Base-by-base conservation (phyloP, 2,113 vertebrate genomes). In the Alectura lathami region DNA sequence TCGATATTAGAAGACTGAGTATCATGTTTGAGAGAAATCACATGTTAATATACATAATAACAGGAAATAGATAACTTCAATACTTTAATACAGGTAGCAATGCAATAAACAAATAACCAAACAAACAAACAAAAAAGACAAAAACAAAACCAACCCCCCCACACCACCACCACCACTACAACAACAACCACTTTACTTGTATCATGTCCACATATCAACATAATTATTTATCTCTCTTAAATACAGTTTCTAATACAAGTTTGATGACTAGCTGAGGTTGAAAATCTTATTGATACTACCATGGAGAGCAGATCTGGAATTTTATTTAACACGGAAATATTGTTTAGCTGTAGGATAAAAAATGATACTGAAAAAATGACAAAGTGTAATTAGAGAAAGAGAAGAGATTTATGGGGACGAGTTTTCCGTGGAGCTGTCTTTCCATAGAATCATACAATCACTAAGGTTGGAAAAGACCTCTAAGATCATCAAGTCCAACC, bases 281-380 rank as follows among this genome's bases (percentile, higher is more conserved):
- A 36, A 66, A 18, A 16, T 12, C 3, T 56, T 45, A n/a, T 0
- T 34, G 10, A 38, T 43, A 5, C 3, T 7, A 51, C 36, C 22
- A 34, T 5, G 15, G n/a, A 69, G 2, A 74, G 8, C 2, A 86
- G 24, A 79, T 22, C 29, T 66, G 10, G 6, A 81, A 42, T 79
- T 74, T 34, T 56, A 47, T 4, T 7, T 70, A 8, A 15, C 51
- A 30, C 62, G 3, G 3, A 50, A 17, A 42, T 32, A 76, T 2
- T 13, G 14, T 20, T 62, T 27, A 48, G 13, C 10, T 78, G 2
- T 18, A 30, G 18, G n/a, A 27, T 56, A 43, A 34, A 22, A 34
- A 48, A 36, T 12, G 5, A 0, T 27, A 26, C 29, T 70, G 75
- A 30, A 36, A 67, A 0, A 9, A n/a, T 5, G 56, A 14, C 0